A percentile compares a stretch with the other conserved stretches of the same genome.
phyloP scores from a whole-genome alignment of 2,888 invertebrate species.

The Stenchaetothrips biformis region DNA sequence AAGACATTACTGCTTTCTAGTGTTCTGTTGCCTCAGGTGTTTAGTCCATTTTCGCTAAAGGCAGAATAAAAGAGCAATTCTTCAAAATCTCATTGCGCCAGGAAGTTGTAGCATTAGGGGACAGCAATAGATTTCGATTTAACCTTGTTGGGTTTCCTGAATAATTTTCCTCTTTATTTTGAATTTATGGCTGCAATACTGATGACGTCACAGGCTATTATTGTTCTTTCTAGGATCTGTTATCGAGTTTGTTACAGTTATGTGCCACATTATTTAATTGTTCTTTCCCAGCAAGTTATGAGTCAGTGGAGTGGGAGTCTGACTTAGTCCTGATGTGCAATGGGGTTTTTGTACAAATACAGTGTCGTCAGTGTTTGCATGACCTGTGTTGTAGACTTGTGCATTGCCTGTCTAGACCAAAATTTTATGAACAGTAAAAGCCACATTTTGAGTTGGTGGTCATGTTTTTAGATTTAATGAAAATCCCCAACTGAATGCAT shows the following conservation, averaged over 20 bases:
- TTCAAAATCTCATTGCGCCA: neutral
- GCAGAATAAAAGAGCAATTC: neutral
- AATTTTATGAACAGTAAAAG: neutral
- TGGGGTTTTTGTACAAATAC: neutral
- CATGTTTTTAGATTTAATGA: neutral
- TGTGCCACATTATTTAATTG: no score
- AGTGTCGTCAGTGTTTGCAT: constrained; percentile 9
- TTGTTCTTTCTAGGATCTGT: neutral
- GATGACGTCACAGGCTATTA: no score
- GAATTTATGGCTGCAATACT: no score
- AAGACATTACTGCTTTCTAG: neutral
- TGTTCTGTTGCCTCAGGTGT: neutral
- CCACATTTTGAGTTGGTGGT: neutral
- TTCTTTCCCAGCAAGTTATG: neutral
- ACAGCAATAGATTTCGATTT: no score
- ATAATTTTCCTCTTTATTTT: no score
- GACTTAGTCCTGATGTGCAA: neutral
- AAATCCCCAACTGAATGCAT: neutral
- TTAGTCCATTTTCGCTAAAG: neutral
- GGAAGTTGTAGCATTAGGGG: no score
- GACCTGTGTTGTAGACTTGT: constrained; percentile 19
- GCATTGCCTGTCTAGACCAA: constrained; percentile 9
- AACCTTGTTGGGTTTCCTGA: no score
- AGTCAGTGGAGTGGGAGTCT: neutral
- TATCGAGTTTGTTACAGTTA: no score